Evolutionary conservation across 2,888 invertebrate species (phyloP).

Genomic region (Oasisia sp.): DNA sequence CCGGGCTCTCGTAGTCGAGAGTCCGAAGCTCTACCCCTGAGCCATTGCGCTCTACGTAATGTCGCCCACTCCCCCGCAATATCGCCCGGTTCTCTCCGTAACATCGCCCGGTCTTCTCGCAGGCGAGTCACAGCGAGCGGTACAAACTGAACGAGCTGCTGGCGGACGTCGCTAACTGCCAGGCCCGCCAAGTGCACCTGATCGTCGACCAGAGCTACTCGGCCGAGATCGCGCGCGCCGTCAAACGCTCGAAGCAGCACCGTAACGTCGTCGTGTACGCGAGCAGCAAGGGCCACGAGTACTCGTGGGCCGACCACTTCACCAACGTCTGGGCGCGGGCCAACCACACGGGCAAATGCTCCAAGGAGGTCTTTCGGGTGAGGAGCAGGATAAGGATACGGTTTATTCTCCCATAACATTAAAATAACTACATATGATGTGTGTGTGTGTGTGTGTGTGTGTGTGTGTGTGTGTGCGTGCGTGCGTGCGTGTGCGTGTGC

Average conservation of each 20-base stretch:
- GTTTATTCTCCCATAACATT: no score
- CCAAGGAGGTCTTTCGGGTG: constrained; percentile 61
- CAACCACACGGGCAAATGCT: constrained; percentile 61
- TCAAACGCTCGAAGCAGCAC: constrained; percentile 57
- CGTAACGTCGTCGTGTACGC: constrained; percentile 63
- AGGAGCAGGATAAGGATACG: constrained; percentile 26
- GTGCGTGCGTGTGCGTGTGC: no score
- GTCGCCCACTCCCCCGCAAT: no score
- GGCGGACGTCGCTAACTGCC: constrained; percentile 66
- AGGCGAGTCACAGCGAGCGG: constrained; percentile 66
- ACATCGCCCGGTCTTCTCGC: constrained; percentile 21
- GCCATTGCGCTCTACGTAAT: no score
- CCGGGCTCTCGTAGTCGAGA: no score
- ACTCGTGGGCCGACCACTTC: constrained; percentile 61
- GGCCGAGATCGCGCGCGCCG: constrained; percentile 61
- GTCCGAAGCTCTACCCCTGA: no score
- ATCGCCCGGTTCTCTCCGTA: background rate
- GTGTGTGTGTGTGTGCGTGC: no score
- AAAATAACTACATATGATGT: no score
- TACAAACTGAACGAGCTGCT: constrained; percentile 68
- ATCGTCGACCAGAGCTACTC: constrained; percentile 69
- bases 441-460: no score
- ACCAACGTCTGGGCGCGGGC: constrained; percentile 61
- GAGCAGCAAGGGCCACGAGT: constrained; percentile 62
- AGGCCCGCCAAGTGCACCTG: constrained; percentile 67